Conservation (phyloP, 2,113 vertebrate genomes). For the Ploceus nigricollis region DNA sequence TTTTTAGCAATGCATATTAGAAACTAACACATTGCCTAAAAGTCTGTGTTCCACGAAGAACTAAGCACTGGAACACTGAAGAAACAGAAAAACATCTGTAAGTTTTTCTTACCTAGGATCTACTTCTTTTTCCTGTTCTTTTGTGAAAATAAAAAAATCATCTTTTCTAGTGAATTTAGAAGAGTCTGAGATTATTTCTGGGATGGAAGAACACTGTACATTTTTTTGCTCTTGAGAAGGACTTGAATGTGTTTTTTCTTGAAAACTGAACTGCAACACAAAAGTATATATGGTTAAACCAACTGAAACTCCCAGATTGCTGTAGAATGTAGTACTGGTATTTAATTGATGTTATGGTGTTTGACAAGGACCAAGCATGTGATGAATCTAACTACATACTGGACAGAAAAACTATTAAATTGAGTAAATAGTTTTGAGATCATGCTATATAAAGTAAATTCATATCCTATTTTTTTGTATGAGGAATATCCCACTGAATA, state of each 20-base stretch:
- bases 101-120: constrained; percentile 64
- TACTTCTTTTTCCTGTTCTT: constrained; percentile 27
- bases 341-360: background rate
- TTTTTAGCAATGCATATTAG: background rate
- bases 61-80: background rate
- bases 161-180: constrained; percentile 19
- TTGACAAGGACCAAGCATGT: background rate
- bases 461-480: background rate
- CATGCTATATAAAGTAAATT: background rate
- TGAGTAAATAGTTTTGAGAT: background rate
- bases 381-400: background rate
- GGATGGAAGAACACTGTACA: background rate
- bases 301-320: background rate
- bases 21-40: background rate
- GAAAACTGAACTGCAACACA: constrained; percentile 48
- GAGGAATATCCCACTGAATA: background rate
- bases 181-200: constrained; percentile 29
- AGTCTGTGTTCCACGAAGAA: background rate
- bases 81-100: background rate
- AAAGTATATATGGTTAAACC: background rate
- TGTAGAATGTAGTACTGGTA: background rate
- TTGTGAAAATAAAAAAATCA: constrained; percentile 64
- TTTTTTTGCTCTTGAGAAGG: constrained; percentile 54
- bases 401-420: background rate
- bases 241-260: constrained; percentile 25